phyloP scores from a whole-genome alignment of 2,113 vertebrate genomes.

The Polypterus senegalus region DNA sequence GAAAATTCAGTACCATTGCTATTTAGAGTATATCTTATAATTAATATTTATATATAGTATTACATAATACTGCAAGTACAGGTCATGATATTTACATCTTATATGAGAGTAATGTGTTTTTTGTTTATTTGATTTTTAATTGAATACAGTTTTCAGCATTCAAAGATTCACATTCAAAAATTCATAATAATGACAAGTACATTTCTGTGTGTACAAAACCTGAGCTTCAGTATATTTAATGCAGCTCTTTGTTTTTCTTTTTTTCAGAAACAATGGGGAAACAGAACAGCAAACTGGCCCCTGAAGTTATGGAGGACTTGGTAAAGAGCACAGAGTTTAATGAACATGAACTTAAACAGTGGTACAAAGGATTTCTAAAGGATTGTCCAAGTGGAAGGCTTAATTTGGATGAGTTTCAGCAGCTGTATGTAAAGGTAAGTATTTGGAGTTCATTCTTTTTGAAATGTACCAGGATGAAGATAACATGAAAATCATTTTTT shows the following conservation, averaged over 20 bases:
- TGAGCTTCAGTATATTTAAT: not conserved
- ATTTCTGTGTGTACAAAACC: not conserved
- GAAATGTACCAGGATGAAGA: too few relatives aligned
- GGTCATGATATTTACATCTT: too few relatives aligned
- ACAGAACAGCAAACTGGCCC: constrained; percentile 97
- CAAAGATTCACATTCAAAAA: too few relatives aligned
- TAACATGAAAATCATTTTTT: too few relatives aligned
- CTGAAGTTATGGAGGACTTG: constrained; percentile 97
- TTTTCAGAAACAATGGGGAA: constrained; percentile 87
- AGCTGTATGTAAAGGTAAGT: constrained; percentile 90
- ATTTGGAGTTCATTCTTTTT: not conserved
- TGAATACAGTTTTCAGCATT: too few relatives aligned
- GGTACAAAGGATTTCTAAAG: constrained; percentile 83
- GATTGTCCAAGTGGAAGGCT: constrained; percentile 65
- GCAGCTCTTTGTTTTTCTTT: constrained; percentile 21
- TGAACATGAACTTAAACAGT: constrained; percentile 87
- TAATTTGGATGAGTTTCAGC: constrained; percentile 75
- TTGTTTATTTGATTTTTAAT: too few relatives aligned
- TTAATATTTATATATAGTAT: too few relatives aligned
- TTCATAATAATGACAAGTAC: too few relatives aligned
- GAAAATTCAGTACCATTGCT: too few relatives aligned
- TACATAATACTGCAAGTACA: too few relatives aligned
- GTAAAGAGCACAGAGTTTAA: constrained; percentile 97
- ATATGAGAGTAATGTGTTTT: too few relatives aligned
- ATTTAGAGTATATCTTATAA: too few relatives aligned